A percentile compares a stretch with the other conserved stretches of the same genome.
These are phyloP conservation scores for Drosophila robusta DNA, from an alignment of 2,888 invertebrate genomes.

Conservation along the genomic window DNA sequence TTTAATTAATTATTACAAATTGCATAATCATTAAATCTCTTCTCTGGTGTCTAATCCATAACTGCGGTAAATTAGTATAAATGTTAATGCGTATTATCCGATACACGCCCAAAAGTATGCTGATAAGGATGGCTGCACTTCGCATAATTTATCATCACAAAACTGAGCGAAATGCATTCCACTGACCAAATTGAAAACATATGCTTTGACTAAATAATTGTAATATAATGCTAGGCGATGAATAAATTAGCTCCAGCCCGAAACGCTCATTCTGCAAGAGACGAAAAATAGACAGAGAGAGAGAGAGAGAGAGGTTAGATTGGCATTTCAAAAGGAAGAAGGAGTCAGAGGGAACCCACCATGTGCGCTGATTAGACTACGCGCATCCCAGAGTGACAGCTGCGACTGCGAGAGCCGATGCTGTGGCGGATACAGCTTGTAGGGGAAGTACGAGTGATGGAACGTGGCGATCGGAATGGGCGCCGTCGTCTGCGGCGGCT, in stretches of 20 bases:
- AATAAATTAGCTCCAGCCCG: constrained; percentile 68
- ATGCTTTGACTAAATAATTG: constrained; percentile 70
- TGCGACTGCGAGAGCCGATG: constrained; percentile 85
- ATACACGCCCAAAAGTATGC: constrained; percentile 51
- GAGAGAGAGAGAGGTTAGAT: not conserved
- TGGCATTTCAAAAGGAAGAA: not conserved
- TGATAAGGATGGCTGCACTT: constrained; percentile 69
- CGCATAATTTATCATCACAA: constrained; percentile 73
- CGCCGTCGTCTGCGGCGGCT: constrained; percentile 68
- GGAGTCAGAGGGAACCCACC: constrained; percentile 56
- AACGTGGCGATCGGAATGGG: constrained; percentile 84
- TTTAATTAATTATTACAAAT: constrained; percentile 77
- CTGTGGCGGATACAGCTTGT: constrained; percentile 83
- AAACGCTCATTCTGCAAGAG: constrained; percentile 67
- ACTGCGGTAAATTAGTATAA: constrained; percentile 53
- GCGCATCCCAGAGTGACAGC: constrained; percentile 84
- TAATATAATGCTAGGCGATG: constrained; percentile 63
- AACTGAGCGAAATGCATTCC: constrained; percentile 71
- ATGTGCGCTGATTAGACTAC: constrained; percentile 84
- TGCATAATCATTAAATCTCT: constrained; percentile 76
- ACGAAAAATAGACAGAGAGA: not conserved
- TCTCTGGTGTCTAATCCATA: constrained; percentile 54
- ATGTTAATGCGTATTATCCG: constrained; percentile 36
- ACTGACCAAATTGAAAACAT: constrained; percentile 48
- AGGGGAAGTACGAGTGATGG: constrained; percentile 83